Conservation (phyloP, 2,888 invertebrate species). For the Tineola bisselliella region DNA sequence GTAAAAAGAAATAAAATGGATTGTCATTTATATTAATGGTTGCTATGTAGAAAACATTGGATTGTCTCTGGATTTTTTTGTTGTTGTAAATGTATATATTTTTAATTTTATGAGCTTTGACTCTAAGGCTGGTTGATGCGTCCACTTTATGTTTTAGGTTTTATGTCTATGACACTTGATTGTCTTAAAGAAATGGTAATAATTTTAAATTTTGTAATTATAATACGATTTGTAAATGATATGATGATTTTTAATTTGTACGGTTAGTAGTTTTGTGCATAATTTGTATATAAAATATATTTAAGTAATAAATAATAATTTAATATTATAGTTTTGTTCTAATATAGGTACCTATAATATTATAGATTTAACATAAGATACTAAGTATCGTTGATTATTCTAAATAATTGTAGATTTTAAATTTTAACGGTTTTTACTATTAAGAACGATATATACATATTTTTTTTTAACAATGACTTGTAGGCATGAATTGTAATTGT, state of each 20-base stretch:
- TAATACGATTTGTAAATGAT: too few species aligned
- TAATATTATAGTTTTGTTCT: too few species aligned
- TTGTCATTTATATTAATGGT: too few species aligned
- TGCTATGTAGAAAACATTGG: too few species aligned
- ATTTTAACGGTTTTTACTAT: neutral
- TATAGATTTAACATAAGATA: neutral
- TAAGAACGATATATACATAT: too few species aligned
- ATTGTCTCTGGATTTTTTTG: too few species aligned
- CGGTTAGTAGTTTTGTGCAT: too few species aligned
- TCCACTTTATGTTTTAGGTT: constrained; percentile 44
- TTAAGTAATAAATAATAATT: too few species aligned
- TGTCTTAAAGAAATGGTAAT: constrained; percentile 11
- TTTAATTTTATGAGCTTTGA: constrained; percentile 29
- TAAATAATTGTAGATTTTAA: neutral
- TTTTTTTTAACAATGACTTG: neutral
- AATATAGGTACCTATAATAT: neutral
- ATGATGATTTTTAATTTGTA: too few species aligned
- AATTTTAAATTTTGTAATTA: constrained; percentile 19
- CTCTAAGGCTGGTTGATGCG: constrained; percentile 59
- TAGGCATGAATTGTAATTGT: neutral
- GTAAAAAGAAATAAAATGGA: too few species aligned
- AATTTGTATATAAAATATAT: too few species aligned
- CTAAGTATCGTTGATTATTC: constrained; percentile 1
- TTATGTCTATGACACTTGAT: constrained; percentile 10
- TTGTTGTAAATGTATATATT: neutral